Evolutionary conservation across 2,113 vertebrate species (phyloP).

Genomic region (Ginglymostoma cirratum): DNA sequence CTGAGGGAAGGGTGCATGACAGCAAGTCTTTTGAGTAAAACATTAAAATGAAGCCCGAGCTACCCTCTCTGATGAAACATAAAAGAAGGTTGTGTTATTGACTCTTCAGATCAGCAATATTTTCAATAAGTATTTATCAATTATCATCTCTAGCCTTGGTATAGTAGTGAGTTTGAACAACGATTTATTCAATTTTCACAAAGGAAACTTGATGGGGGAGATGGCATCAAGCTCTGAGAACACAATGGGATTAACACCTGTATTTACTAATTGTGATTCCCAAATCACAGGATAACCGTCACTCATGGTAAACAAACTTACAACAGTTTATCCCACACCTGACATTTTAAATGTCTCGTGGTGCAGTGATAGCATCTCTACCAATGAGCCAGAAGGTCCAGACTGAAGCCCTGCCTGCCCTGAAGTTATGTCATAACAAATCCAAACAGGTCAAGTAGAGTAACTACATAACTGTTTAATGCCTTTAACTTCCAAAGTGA

Average conservation of each 20-base stretch:
- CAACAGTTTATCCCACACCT: background rate
- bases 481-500: background rate
- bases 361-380: too few relatives aligned
- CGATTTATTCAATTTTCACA: background rate
- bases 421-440: too few relatives aligned
- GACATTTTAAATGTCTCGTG: too few relatives aligned
- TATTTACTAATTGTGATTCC: background rate
- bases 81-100: background rate
- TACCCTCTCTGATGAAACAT: background rate
- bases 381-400: too few relatives aligned
- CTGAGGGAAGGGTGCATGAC: background rate
- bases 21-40: background rate
- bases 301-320: background rate
- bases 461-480: background rate
- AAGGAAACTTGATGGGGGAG: background rate
- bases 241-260: background rate
- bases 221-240: background rate
- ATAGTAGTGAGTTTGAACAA: background rate
- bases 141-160: background rate
- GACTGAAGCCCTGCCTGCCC: too few relatives aligned
- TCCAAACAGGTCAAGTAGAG: too few relatives aligned
- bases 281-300: background rate
- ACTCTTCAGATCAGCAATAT: background rate
- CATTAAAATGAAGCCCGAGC: background rate
- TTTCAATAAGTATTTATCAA: background rate